A percentile compares a stretch with the other conserved stretches of the same genome.
These are phyloP conservation scores for Thysanoteuthis rhombus DNA, from an alignment of 2,888 invertebrate species.

Conservation along the genomic window DNA sequence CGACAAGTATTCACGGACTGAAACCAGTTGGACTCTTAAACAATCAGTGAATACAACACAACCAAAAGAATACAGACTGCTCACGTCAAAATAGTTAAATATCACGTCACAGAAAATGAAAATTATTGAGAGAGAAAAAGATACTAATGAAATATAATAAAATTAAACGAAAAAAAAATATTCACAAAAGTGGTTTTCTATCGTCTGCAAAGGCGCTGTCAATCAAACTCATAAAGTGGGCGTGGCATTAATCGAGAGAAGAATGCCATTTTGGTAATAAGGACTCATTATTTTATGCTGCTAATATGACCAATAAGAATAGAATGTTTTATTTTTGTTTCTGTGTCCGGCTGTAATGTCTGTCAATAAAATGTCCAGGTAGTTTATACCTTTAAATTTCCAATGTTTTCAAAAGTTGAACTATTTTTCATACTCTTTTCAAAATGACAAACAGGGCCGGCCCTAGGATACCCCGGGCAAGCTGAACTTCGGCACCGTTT, in stretches of 20 bases:
- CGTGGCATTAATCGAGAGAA: background rate
- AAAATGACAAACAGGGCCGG: no score
- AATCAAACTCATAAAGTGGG: background rate
- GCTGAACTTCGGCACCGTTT: no score
- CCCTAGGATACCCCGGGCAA: no score
- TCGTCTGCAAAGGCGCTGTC: background rate
- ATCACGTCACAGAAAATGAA: background rate
- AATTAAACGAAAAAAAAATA: background rate
- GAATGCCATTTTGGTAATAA: background rate
- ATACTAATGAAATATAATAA: background rate
- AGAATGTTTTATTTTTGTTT: conserved; percentile 12
- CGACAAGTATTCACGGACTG: background rate
- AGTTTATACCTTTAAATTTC: background rate
- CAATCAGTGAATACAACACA: background rate
- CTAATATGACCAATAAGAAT: background rate
- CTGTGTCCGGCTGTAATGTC: background rate
- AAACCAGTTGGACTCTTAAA: background rate
- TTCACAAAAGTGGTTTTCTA: background rate
- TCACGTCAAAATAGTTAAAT: background rate
- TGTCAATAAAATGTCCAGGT: conserved; percentile 12
- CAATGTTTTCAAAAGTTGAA: background rate
- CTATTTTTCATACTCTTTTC: background rate
- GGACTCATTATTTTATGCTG: background rate
- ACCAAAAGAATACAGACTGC: background rate
- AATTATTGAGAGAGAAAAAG: no score